phyloP scores from a whole-genome alignment of 2,888 invertebrate genomes.

The Drosophila siamana region DNA sequence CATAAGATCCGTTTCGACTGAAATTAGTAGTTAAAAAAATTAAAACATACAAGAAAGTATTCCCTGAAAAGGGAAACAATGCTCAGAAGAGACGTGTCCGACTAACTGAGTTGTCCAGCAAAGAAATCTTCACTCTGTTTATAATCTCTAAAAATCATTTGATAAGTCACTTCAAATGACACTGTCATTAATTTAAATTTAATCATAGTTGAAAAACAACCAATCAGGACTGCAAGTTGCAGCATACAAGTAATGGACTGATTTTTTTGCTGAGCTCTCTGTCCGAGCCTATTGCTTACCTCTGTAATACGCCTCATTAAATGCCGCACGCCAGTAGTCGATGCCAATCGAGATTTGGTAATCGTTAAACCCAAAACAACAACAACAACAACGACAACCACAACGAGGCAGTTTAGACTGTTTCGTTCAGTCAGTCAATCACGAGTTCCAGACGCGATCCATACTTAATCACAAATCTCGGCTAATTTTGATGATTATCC shows the following conservation, averaged over 20 bases:
- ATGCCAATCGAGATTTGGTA: slow-evolving; percentile 53
- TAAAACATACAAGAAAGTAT: no score
- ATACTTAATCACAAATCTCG: slow-evolving; percentile 57
- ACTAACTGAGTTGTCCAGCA: no score
- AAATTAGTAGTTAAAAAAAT: no score
- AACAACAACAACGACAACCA: slow-evolving; percentile 6
- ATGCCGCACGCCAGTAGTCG: slow-evolving; percentile 27
- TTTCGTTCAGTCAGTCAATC: slow-evolving; percentile 56
- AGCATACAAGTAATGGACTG: neutral
- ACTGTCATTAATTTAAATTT: neutral
- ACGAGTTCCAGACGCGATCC: slow-evolving; percentile 48
- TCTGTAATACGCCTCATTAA: slow-evolving; percentile 47
- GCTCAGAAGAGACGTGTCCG: no score
- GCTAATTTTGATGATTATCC: slow-evolving; percentile 74
- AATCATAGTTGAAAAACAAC: slow-evolving; percentile 1
- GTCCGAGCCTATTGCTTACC: slow-evolving; percentile 19
- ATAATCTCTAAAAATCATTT: no score
- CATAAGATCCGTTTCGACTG: no score
- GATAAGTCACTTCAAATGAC: neutral
- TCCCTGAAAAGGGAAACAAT: no score
- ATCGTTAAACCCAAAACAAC: slow-evolving; percentile 23
- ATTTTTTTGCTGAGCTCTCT: slow-evolving; percentile 2
- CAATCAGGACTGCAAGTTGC: slow-evolving; percentile 22
- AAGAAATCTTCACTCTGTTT: no score
- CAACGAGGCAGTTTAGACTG: no score